Percentiles rank a stretch among this genome's conserved stretches.
Conservation (phyloP, 2,113 vertebrate species). For the Tragulus kanchil region DNA sequence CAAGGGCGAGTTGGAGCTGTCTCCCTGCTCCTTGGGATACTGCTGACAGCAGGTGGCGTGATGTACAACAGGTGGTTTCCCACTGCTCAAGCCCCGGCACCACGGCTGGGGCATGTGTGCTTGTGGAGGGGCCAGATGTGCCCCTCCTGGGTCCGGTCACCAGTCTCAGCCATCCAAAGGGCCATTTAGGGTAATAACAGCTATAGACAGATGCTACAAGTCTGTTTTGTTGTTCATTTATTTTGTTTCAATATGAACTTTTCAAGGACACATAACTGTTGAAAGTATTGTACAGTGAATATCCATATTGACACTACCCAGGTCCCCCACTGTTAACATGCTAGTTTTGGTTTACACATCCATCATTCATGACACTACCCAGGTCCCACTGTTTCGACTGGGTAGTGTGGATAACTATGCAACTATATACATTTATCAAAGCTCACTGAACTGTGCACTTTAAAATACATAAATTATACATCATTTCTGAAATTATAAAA, state of each 20-base stretch:
- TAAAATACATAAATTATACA: neutral
- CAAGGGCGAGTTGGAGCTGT: rapidly evolving
- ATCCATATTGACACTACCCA: neutral
- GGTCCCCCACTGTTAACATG: neutral
- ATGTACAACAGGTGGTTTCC: rapidly evolving
- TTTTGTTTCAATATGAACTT: neutral
- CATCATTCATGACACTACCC: too few species aligned
- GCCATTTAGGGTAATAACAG: neutral
- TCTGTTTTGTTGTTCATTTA: neutral
- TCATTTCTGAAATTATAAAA: neutral
- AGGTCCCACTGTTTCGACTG: too few species aligned
- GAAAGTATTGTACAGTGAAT: neutral
- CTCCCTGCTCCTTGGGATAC: rapidly evolving
- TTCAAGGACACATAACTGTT: neutral
- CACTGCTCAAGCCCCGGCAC: neutral
- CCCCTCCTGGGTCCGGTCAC: neutral
- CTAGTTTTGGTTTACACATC: neutral
- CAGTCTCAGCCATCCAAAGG: neutral
- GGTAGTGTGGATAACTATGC: neutral
- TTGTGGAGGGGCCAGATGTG: neutral
- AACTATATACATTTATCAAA: neutral
- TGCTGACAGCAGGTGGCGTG: neutral
- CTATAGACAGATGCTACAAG: neutral
- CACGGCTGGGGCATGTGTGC: neutral
- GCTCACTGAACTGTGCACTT: neutral